Conservation (phyloP, 2,888 invertebrate species). For the Xestoiulus laeticollis region DNA sequence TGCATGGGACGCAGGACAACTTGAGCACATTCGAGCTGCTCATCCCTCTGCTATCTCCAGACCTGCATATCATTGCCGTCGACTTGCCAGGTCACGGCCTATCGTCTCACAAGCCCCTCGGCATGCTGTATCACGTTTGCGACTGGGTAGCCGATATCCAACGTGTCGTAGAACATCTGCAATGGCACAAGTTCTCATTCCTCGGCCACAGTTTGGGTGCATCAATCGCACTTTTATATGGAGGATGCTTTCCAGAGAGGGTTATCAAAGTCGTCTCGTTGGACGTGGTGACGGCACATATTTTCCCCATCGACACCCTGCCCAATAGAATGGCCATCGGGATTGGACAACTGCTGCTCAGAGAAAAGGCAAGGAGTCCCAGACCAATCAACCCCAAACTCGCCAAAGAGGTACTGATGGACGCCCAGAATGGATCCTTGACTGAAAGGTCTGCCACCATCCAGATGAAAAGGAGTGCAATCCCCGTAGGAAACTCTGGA, state of each 20-base stretch:
- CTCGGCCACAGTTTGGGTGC: conserved; percentile 69
- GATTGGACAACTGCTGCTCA: background rate
- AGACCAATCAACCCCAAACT: conserved; percentile 66
- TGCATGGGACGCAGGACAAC: conserved; percentile 89
- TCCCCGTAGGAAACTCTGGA: conserved; percentile 54
- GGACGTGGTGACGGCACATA: conserved; percentile 57
- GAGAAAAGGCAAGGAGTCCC: background rate
- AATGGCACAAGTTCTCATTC: conserved; percentile 76
- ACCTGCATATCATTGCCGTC: conserved; percentile 68
- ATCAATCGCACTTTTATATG: conserved; percentile 58
- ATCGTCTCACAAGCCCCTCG: conserved; percentile 67
- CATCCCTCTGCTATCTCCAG: conserved; percentile 70
- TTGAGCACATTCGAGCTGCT: conserved; percentile 78
- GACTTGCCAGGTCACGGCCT: conserved; percentile 72
- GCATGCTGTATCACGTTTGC: conserved; percentile 77
- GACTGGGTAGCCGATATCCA: conserved; percentile 80
- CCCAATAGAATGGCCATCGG: background rate
- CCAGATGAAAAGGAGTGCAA: conserved; percentile 57
- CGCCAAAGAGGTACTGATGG: conserved; percentile 77
- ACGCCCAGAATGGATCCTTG: conserved; percentile 66
- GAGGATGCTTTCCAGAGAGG: conserved; percentile 58
- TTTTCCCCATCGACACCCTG: background rate
- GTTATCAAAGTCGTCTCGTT: conserved; percentile 58
- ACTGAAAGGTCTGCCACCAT: conserved; percentile 56
- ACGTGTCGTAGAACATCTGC: conserved; percentile 77